phyloP scores from a whole-genome alignment of 1,140 invertebrate species.

The Bathynomus jamesi region DNA sequence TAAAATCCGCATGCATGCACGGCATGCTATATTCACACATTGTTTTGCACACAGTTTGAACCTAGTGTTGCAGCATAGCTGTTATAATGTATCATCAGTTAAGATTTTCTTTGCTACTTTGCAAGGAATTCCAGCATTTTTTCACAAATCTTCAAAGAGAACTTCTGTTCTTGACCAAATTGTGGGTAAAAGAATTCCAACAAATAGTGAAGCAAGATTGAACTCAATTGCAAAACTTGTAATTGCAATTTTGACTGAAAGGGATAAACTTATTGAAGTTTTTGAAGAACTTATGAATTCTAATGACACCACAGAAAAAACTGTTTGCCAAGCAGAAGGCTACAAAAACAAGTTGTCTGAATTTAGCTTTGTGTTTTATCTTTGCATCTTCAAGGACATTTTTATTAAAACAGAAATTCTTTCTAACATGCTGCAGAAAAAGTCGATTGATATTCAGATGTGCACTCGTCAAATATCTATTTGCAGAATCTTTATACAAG shows the following conservation, averaged over 20 bases:
- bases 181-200: neutral
- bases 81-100: neutral
- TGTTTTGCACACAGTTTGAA: conserved; percentile 1
- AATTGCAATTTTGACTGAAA: neutral
- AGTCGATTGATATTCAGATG: neutral
- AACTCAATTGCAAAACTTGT: neutral
- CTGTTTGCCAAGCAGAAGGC: neutral
- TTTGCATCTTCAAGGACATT: conserved; percentile 7
- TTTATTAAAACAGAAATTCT: conserved; percentile 18
- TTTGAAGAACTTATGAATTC: neutral
- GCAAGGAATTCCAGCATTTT: conserved; percentile 17
- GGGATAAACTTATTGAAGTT: neutral
- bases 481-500: neutral
- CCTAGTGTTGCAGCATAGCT: neutral
- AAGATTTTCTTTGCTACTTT: conserved; percentile 22
- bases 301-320: neutral
- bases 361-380: conserved; percentile 11
- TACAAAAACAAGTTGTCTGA: neutral
- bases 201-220: neutral
- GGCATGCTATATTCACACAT: neutral
- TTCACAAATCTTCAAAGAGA: conserved; percentile 21
- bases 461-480: neutral
- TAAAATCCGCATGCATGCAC: neutral
- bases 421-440: conserved; percentile 18
- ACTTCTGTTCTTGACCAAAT: conserved; percentile 12